Conservation (phyloP, 2,797 vertebrate genomes). For the Bucorvus abyssinicus region DNA sequence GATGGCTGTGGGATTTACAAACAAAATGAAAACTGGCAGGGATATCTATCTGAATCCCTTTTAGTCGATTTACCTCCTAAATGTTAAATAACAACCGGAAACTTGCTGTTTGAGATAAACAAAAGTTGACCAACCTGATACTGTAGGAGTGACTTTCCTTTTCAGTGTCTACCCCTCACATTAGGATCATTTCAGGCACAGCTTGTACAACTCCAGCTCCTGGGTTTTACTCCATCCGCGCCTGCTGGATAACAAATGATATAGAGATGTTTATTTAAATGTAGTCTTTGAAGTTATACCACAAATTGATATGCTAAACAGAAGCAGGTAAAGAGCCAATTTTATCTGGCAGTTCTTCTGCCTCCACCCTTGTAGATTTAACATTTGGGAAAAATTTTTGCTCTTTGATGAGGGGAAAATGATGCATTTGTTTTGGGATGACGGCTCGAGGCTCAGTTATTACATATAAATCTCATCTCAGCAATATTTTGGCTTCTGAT, state of each 20-base stretch:
- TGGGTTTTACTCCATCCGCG: neutral
- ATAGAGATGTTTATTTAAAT: neutral
- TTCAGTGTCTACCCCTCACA: neutral
- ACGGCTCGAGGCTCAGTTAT: constrained; percentile 25
- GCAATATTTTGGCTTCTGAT: constrained; percentile 46
- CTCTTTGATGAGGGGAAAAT: constrained; percentile 40
- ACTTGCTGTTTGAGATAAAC: neutral
- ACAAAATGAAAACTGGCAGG: neutral
- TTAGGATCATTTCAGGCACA: neutral
- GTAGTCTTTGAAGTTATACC: neutral
- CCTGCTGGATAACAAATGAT: neutral
- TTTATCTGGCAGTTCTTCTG: constrained; percentile 1
- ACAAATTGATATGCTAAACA: neutral
- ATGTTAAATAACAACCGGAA: neutral
- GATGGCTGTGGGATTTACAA: neutral
- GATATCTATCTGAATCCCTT: neutral
- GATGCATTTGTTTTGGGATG: constrained; percentile 35
- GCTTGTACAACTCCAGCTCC: neutral
- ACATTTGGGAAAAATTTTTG: neutral
- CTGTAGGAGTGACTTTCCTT: neutral
- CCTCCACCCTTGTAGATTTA: neutral
- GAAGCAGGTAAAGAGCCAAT: neutral
- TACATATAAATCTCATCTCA: constrained; percentile 48
- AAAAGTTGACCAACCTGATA: neutral
- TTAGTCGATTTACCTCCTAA: neutral